phyloP scores from a whole-genome alignment of 2,797 vertebrate species.

The Poeciliopsis turneri region DNA sequence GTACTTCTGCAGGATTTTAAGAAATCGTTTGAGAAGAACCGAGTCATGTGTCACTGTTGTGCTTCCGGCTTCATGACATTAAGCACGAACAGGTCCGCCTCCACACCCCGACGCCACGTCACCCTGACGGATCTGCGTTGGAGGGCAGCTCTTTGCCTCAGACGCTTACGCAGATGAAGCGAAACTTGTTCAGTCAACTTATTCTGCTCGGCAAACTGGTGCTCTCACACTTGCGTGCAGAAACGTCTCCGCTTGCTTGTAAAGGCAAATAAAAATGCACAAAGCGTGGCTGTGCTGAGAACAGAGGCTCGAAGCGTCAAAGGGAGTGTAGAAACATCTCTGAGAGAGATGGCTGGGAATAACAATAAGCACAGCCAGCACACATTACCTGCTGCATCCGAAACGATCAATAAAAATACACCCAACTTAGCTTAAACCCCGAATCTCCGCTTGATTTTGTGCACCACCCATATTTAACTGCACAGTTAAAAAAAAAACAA shows the following conservation, averaged over 20 bases:
- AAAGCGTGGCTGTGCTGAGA: background rate
- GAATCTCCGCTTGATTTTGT: background rate
- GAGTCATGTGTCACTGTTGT: conserved; percentile 17
- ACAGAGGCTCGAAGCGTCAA: background rate
- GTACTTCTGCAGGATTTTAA: background rate
- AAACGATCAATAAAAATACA: background rate
- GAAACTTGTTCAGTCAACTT: background rate
- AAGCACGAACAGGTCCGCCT: conserved; percentile 28
- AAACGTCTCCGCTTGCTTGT: background rate
- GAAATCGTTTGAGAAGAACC: conserved; percentile 12
- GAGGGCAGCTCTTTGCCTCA: conserved; percentile 29
- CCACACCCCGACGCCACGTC: conserved; percentile 13
- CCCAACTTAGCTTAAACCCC: background rate
- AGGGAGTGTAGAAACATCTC: conserved; percentile 7
- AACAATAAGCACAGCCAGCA: background rate
- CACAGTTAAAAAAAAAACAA: too few species aligned
- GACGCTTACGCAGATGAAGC: conserved; percentile 2
- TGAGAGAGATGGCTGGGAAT: background rate
- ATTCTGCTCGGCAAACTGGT: conserved; percentile 1
- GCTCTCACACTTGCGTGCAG: background rate
- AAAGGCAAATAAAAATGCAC: conserved; percentile 10
- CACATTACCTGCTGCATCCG: background rate
- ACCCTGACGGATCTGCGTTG: conserved; percentile 22
- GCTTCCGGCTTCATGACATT: conserved; percentile 26
- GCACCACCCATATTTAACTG: background rate